Percentiles rank a stretch among this genome's conserved stretches.
Evolutionary conservation across 2,113 vertebrate species (phyloP).

Genomic region (Carlito syrichta): DNA sequence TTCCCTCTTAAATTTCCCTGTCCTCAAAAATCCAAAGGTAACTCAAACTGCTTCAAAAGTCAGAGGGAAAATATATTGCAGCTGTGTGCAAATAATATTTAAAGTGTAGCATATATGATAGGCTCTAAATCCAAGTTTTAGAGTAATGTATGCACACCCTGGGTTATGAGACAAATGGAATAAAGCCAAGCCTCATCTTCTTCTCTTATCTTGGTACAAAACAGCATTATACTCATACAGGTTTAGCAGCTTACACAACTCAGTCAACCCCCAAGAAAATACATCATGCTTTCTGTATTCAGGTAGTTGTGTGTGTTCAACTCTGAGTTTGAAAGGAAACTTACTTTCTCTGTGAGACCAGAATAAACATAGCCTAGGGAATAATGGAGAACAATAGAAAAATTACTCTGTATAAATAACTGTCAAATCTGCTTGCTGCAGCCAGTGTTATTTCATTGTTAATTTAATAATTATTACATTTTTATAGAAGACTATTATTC

Average conservation of each 20-base stretch:
- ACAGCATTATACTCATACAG: background rate
- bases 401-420: background rate
- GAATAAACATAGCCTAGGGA: background rate
- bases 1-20: background rate
- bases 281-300: background rate
- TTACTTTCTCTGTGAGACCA: background rate
- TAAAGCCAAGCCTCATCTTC: background rate
- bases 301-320: background rate
- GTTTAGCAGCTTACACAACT: background rate
- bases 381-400: background rate
- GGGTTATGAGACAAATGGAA: background rate
- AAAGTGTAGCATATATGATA: background rate
- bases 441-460: background rate
- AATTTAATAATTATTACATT: background rate
- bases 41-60: conserved; percentile 16
- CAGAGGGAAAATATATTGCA: background rate
- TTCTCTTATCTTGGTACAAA: background rate
- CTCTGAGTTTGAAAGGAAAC: background rate
- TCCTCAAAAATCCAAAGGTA: conserved; percentile 33
- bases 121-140: background rate
- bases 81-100: background rate
- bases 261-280: background rate
- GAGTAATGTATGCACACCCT: background rate
- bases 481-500: background rate
- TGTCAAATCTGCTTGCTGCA: background rate